Evolutionary conservation across 2,888 invertebrate genomes (phyloP), one percentile per base, ranked within the genome.

Genomic region (Timema cristinae): DNA sequence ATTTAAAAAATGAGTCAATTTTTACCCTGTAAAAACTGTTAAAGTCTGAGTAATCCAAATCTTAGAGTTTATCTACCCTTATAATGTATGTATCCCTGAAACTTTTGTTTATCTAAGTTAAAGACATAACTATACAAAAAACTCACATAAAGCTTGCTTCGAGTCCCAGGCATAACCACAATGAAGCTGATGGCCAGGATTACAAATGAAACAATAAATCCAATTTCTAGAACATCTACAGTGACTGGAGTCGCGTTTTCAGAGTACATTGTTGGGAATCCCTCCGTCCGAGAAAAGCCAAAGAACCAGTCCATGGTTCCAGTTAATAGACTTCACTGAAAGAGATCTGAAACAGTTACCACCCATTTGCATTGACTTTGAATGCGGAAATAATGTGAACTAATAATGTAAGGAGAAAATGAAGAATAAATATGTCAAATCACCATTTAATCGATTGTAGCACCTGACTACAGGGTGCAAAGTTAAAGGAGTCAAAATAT

Each of bases 141-240:
- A 76, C 77, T 76, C 73, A 79, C 79, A 69, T 75, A 74, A 32
- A 6, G 13, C 54, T 71, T 77, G 52, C 77, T 76, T 8, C 75
- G 76, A 68, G 77, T 79, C 13, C 81, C 81, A 5, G 81, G 81
- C 61, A 83, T 74, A n/a, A 83, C 77, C 66, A 82, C 76, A 50
- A 79, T 77, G 75, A 82, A 82, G 68, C 81, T 80, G 32, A 83
- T 61, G 47, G 78, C 79, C 47, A 85, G 71, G 72, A 84, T 81
- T 13, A 83, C 67, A 76, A 84, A 83, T 7, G 82, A 79, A 4
- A 78, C 74, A 49, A 84, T 80, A 56, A 85, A 79, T 13, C 83
- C 83, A 5, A 79, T 79, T 75, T 83, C 82, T n/a, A 84, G 74
- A n/a, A 84, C 80, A 76, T 86, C 85, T 0, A 82, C 79, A 4